Conservation (phyloP, 2,888 invertebrate species). For the Apamea monoglypha region DNA sequence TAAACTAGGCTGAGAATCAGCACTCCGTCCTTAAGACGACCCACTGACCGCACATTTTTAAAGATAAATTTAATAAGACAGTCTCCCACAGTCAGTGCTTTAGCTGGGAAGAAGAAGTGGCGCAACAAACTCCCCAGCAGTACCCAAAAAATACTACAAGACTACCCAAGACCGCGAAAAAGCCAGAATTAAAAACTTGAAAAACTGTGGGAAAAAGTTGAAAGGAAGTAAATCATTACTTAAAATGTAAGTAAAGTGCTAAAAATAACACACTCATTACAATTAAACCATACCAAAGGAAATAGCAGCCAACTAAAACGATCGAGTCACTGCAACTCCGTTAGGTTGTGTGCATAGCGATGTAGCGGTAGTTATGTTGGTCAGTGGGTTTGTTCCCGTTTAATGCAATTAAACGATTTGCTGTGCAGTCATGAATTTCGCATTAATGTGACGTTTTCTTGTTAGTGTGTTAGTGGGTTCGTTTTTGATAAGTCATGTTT, state of each 20-base stretch:
- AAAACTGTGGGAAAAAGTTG: background rate
- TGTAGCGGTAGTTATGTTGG: constrained; percentile 74
- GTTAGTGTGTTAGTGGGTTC: background rate
- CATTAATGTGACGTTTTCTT: constrained; percentile 52
- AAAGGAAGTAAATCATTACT: background rate
- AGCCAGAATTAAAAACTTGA: rapidly evolving
- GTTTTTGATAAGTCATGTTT: constrained; percentile 11
- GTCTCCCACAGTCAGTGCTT: background rate
- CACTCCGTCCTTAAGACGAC: no score
- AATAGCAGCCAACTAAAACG: constrained; percentile 43
- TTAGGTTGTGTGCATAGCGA: constrained; percentile 70
- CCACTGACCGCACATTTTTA: background rate
- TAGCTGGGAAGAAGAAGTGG: background rate
- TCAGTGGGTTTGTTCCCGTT: constrained; percentile 76
- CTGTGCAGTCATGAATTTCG: constrained; percentile 51
- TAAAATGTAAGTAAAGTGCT: background rate
- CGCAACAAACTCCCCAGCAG: background rate
- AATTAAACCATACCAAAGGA: constrained; percentile 26
- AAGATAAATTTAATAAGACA: background rate
- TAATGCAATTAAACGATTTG: constrained; percentile 74
- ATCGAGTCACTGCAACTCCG: constrained; percentile 70
- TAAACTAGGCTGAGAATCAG: background rate
- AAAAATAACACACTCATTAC: constrained; percentile 13
- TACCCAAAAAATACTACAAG: background rate
- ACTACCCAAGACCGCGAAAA: background rate